Percentiles rank a stretch among this genome's conserved stretches.
Conservation (phyloP, 2,888 invertebrate genomes). For the Hypsopygia costalis region DNA sequence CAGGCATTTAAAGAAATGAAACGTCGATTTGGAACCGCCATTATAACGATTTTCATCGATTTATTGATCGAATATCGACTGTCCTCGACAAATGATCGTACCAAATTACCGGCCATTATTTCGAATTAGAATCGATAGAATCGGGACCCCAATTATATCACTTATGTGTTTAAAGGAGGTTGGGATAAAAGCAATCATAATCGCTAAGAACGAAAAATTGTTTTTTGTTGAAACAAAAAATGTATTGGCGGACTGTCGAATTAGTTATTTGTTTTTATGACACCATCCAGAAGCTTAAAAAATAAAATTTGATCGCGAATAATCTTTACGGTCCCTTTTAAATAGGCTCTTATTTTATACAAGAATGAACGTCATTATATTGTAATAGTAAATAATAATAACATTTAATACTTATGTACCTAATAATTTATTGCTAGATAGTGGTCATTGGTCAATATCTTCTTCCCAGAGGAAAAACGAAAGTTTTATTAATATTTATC, state of each 20-base stretch:
- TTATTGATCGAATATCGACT: conserved; percentile 79
- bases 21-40: conserved; percentile 70
- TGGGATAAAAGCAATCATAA: conserved; percentile 65
- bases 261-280: not conserved
- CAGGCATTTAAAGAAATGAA: conserved; percentile 80
- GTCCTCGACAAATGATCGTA: conserved; percentile 76
- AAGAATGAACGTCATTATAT: too few species aligned
- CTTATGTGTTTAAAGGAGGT: conserved; percentile 80
- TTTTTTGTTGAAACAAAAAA: conserved; percentile 23
- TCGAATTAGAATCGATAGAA: conserved; percentile 79
- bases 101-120: conserved; percentile 77
- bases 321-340: too few species aligned
- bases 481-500: too few species aligned
- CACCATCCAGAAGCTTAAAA: too few species aligned
- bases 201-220: conserved; percentile 46
- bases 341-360: too few species aligned
- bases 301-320: too few species aligned
- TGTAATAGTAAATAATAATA: too few species aligned
- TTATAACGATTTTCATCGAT: conserved; percentile 77
- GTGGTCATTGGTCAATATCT: too few species aligned
- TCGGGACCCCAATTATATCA: conserved; percentile 78
- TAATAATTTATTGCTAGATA: too few species aligned
- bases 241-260: conserved; percentile 19
- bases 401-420: too few species aligned
- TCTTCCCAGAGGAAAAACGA: too few species aligned